Evolutionary conservation across 1,140 invertebrate species (phyloP).

Genomic region (Pogonus chalceus): DNA sequence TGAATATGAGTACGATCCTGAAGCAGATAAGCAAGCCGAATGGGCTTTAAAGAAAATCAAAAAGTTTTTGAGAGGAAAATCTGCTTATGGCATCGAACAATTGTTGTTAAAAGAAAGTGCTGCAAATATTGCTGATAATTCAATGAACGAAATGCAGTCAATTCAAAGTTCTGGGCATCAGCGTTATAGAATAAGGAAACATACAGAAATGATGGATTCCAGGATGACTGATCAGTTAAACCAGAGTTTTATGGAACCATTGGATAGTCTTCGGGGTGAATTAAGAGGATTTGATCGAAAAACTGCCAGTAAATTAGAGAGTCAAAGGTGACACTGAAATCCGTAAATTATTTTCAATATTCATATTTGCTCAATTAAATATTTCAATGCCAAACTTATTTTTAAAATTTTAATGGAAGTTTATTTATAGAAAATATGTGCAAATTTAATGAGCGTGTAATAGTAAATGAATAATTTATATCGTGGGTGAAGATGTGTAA

Average conservation of each 20-base stretch:
- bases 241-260: constrained; percentile 43
- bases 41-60: constrained; percentile 38
- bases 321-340: constrained; percentile 46
- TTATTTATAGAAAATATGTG: too few species aligned
- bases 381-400: not conserved
- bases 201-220: constrained; percentile 37
- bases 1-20: constrained; percentile 25
- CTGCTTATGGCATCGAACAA: constrained; percentile 58
- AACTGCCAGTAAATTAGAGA: constrained; percentile 45
- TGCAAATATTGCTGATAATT: constrained; percentile 44
- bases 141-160: constrained; percentile 18
- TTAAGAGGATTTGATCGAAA: constrained; percentile 51
- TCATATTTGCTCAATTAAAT: not conserved
- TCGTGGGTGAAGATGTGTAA: too few species aligned
- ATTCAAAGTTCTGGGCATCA: constrained; percentile 24
- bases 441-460: too few species aligned
- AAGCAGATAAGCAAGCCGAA: constrained; percentile 21
- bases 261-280: constrained; percentile 46
- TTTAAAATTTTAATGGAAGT: too few species aligned
- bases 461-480: too few species aligned
- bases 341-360: not conserved
- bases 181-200: constrained; percentile 31
- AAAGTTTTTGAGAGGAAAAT: constrained; percentile 53
- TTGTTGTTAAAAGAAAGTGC: constrained; percentile 49
- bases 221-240: constrained; percentile 34